Conservation (phyloP, 2,113 vertebrate species). For the Calyptomena viridis region DNA sequence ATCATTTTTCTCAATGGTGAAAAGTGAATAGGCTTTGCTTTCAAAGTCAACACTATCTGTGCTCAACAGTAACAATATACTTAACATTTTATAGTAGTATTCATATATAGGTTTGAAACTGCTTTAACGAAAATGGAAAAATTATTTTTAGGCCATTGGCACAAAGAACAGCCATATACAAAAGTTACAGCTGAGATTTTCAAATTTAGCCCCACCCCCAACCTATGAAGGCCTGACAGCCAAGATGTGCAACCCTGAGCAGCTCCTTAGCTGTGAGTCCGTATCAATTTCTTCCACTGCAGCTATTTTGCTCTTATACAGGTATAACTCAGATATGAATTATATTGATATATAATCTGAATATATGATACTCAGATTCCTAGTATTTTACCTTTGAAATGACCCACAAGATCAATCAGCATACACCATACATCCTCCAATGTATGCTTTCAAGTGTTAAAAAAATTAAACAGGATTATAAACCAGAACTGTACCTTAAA, state of each 20-base stretch:
- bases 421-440: neutral
- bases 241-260: neutral
- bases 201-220: neutral
- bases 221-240: fast-evolving
- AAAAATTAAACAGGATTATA: neutral
- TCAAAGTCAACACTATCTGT: neutral
- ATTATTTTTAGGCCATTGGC: neutral
- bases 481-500: neutral
- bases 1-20: neutral
- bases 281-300: neutral
- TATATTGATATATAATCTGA: no score
- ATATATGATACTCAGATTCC: no score
- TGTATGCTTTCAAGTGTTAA: neutral
- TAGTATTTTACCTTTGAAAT: neutral
- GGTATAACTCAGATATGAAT: neutral
- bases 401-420: neutral
- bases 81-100: slow-evolving; percentile 47
- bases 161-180: neutral
- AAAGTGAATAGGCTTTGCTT: neutral
- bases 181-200: neutral
- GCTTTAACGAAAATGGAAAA: neutral
- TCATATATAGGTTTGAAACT: neutral
- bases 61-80: slow-evolving; percentile 33
- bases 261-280: neutral
- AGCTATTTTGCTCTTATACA: neutral